Conservation (phyloP, 64 coral and sea anemone species). For the Anthopleura sola region DNA sequence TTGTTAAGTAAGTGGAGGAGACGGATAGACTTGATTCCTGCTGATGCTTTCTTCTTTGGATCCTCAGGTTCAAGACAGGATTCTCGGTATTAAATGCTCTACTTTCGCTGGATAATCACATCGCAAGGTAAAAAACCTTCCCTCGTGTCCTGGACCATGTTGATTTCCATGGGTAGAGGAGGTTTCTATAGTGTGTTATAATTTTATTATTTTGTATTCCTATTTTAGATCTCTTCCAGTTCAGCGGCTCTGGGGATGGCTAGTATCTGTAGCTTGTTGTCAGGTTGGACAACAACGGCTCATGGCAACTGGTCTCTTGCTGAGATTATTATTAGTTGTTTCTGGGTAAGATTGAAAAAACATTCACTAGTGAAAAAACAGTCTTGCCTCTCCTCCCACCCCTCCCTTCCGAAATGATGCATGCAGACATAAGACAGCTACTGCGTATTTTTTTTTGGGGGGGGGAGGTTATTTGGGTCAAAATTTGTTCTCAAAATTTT, state of each 20-base stretch:
- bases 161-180: too few relatives aligned
- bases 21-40: background rate
- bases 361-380: too few relatives aligned
- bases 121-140: constrained; percentile 66
- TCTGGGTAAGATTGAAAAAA: constrained; percentile 57
- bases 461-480: too few relatives aligned
- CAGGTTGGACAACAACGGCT: constrained; percentile 97
- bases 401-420: too few relatives aligned
- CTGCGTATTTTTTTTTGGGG: too few relatives aligned
- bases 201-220: background rate
- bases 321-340: constrained; percentile 80
- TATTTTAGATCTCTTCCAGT: constrained; percentile 71
- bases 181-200: too few relatives aligned
- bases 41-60: background rate
- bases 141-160: background rate
- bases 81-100: constrained; percentile 91
- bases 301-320: constrained; percentile 92
- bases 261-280: constrained; percentile 95
- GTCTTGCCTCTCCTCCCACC: too few relatives aligned
- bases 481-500: too few relatives aligned
- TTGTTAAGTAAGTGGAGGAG: too few relatives aligned
- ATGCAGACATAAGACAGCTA: too few relatives aligned
- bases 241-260: constrained; percentile 87
- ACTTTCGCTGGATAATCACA: constrained; percentile 73
- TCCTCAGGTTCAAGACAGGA: constrained; percentile 88